Evolutionary conservation across 1,140 invertebrate species (phyloP).

Genomic region (Dendrolimus punctatus): DNA sequence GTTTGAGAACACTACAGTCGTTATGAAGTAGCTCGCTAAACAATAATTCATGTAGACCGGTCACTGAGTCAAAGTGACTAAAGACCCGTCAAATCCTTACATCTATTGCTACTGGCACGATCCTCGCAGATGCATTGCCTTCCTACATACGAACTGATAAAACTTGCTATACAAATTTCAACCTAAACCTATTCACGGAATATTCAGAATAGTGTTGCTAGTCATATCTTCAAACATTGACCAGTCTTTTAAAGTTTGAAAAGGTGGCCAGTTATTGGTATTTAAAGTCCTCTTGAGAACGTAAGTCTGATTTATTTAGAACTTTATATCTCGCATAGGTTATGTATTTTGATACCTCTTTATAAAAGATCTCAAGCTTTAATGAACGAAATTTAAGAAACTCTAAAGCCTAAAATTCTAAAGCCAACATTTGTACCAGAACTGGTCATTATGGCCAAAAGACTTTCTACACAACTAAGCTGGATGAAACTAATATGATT

Average conservation of each 20-base stretch:
- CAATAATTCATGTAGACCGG: no score
- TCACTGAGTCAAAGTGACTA: slow-evolving; percentile 18
- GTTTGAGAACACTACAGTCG: no score
- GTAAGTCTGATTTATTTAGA: slow-evolving; percentile 1
- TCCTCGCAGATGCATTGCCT: slow-evolving; percentile 42
- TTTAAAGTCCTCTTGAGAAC: slow-evolving; percentile 1
- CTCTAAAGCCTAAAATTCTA: no score
- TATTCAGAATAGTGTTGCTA: slow-evolving; percentile 7
- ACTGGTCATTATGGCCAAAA: no score
- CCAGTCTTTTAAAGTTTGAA: background rate
- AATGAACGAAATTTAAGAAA: no score
- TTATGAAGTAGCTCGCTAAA: no score
- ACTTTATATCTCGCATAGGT: background rate
- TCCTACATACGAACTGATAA: slow-evolving; percentile 10
- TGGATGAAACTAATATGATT: no score
- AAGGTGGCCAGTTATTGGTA: background rate
- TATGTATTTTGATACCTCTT: no score
- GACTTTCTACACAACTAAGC: no score
- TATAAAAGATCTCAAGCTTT: no score
- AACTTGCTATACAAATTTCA: slow-evolving; percentile 7
- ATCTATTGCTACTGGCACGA: slow-evolving; percentile 45
- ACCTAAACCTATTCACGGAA: slow-evolving; percentile 10
- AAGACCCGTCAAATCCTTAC: slow-evolving; percentile 43
- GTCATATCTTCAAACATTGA: background rate
- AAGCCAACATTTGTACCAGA: no score